Base-by-base conservation (phyloP, 2,113 vertebrate species). In the Polyodon spathula region DNA sequence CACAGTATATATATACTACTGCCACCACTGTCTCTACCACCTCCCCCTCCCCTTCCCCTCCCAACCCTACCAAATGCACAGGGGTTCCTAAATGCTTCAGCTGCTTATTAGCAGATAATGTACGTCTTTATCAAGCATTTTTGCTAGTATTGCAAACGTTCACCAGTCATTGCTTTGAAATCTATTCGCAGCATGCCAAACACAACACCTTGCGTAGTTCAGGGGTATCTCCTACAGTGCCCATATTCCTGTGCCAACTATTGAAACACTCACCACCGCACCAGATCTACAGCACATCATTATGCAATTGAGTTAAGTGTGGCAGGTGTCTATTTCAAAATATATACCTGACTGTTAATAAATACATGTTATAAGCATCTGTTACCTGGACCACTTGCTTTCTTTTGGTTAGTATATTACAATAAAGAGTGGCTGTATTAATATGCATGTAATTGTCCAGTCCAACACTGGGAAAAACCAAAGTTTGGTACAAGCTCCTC, bases 101-200 rank as follows among this genome's bases (percentile, higher is more conserved):
- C 58, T 48, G 40, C 60, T 65, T 58, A 43, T 60, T 66, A 61
- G 40, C 59, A 51, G 67, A n/a, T 51, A 60, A 58, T 44, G 57
- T 52, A 58, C 56, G 62, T 69, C 64, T 67, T 55, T 56, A 37
- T 43, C 50, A 50, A 56, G 43, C 56, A 50, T 10, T 50, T 50
- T 50, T 12, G 46, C 11, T 55, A 11, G 63, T 65, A 42, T 58
- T 50, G 55, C 69, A 43, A 61, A 42, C 27, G 50, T 59, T 17
- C 27, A 66, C 64, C 68, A 76, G 68, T 69, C 64, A 40, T 55
- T 67, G 74, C 78, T 71, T 78, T 65, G 58, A 69, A 63, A 66
- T 75, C 76, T 73, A 80, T 82, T 84, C 75, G 82, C 74, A 66
- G 40, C 27, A 66, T 73, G 78, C 84, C 81, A 83, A 71, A 64